These are phyloP conservation scores for Ricordea florida DNA, from an alignment of 92 coral and sea anemone genomes.

Conservation along the genomic window DNA sequence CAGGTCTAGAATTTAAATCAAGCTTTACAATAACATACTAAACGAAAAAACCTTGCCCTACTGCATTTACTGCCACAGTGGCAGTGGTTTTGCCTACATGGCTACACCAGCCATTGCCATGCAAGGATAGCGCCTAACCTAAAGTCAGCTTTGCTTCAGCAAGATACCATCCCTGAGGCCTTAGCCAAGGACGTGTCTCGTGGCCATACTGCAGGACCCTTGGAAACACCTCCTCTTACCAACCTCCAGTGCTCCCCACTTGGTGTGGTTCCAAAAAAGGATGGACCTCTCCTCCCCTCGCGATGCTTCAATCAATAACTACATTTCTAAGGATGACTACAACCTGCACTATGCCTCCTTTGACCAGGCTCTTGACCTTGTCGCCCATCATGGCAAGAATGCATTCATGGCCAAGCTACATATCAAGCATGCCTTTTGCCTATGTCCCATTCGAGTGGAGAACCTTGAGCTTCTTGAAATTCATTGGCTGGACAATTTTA, in stretches of 20 bases:
- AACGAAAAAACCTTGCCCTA: background rate
- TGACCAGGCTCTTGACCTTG: background rate
- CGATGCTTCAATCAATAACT: conserved; percentile 5
- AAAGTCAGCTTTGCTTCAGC: background rate
- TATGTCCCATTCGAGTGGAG: conserved; percentile 20
- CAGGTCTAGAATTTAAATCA: too few relatives aligned
- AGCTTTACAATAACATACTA: background rate
- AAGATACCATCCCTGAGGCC: background rate
- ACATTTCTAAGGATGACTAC: background rate
- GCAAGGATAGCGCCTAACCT: background rate
- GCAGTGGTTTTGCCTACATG: background rate
- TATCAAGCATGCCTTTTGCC: conserved; percentile 21
- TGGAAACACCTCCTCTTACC: background rate
- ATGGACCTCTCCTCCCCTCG: conserved; percentile 20
- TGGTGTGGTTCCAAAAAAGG: background rate
- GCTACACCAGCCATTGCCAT: background rate
- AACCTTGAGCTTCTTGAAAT: conserved; percentile 12
- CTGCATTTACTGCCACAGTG: background rate
- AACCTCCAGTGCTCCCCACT: conserved; percentile 7
- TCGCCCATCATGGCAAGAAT: background rate
- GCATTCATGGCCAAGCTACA: conserved; percentile 21
- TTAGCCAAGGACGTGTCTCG: conserved; percentile 6
- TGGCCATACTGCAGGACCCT: conserved; percentile 10
- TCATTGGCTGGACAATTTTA: background rate
- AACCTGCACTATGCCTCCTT: conserved; percentile 5